Conservation (phyloP, 2,888 invertebrate genomes). For the Drosophila mimica region DNA sequence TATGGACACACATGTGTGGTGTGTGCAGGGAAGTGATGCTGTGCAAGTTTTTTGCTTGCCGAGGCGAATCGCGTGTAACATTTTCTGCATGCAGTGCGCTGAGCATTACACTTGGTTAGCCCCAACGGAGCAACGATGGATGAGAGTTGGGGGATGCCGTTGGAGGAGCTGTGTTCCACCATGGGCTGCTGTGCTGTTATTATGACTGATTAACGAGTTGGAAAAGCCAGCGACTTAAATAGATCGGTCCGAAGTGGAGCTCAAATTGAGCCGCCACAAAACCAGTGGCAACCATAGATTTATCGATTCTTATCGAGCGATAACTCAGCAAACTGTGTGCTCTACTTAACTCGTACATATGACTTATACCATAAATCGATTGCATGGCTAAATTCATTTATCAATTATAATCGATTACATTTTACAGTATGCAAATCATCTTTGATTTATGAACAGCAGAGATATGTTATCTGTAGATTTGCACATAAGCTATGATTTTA, state of each 20-base stretch:
- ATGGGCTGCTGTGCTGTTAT: conserved; percentile 29
- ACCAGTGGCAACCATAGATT: conserved; percentile 15
- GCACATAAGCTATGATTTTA: not conserved
- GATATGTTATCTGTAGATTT: not conserved
- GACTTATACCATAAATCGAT: not conserved
- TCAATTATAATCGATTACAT: not conserved
- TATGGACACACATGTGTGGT: conserved; percentile 25
- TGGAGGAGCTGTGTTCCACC: not conserved
- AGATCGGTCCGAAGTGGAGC: conserved; percentile 21
- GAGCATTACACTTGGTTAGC: conserved; percentile 45
- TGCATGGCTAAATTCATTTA: not conserved
- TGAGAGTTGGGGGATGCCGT: too few species aligned
- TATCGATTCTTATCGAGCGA: conserved; percentile 29
- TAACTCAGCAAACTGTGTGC: not conserved
- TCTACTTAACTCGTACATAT: not conserved
- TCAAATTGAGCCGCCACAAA: conserved; percentile 7
- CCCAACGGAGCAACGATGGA: conserved; percentile 5
- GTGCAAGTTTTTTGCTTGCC: conserved; percentile 30
- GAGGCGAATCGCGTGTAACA: conserved; percentile 29
- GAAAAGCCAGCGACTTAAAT: conserved; percentile 44
- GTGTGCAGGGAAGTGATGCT: conserved; percentile 18
- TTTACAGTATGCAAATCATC: not conserved
- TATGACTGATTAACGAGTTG: conserved; percentile 46
- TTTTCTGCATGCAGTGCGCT: conserved; percentile 47
- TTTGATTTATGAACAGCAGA: not conserved